A percentile compares a stretch with the other conserved stretches of the same genome.
Conservation (phyloP, 2,888 invertebrate species). For the Athalia cordata region DNA sequence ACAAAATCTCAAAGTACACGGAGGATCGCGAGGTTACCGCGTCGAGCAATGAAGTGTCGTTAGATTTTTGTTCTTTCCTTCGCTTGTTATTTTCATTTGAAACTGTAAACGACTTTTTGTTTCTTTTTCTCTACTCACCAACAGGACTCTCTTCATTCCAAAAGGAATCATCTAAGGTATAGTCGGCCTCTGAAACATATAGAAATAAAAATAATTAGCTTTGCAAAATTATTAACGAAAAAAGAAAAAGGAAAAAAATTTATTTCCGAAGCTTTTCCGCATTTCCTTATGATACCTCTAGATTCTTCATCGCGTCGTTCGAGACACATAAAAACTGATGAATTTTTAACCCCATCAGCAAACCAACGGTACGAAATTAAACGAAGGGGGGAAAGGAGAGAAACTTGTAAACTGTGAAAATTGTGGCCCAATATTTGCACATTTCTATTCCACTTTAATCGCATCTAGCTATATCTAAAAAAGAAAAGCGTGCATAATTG, state of each 20-base stretch:
- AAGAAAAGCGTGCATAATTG: no score
- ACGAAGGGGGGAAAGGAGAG: no score
- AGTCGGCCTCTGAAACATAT: conserved; percentile 90
- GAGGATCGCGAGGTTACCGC: neutral
- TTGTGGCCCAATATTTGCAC: no score
- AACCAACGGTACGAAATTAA: no score
- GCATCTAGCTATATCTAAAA: no score
- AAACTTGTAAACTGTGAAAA: no score
- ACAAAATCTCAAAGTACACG: no score
- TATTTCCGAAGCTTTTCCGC: neutral
- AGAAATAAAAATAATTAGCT: conserved; percentile 52
- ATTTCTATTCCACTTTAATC: no score
- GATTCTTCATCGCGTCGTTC: neutral
- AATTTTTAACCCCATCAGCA: no score
- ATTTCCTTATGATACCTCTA: neutral
- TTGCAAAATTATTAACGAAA: conserved; percentile 8
- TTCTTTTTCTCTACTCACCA: conserved; percentile 78
- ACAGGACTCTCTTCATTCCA: conserved; percentile 95
- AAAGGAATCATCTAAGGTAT: conserved; percentile 93
- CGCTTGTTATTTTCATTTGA: neutral
- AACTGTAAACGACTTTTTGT: neutral
- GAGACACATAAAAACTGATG: no score
- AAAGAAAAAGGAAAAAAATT: neutral
- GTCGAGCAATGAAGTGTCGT: neutral
- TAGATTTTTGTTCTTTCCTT: neutral